Base-by-base conservation (phyloP, 1,140 invertebrate species). In the Eumaeus atala region DNA sequence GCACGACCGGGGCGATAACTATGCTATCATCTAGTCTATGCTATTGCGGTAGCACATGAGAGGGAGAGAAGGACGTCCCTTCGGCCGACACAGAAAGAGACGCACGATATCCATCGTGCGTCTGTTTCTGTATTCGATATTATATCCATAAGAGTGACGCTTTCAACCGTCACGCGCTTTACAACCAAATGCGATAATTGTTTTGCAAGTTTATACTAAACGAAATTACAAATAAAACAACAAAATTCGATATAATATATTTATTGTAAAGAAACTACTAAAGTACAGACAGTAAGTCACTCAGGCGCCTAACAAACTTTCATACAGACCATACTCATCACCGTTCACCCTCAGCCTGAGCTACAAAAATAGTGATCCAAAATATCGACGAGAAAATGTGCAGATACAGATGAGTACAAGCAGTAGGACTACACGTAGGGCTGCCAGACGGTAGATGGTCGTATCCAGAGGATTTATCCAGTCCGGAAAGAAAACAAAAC, bases 231-330 rank as follows among this genome's bases (percentile, higher is more conserved):
- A 53, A 59, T 54, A 54, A 59, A 50, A 53, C 51, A 40, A 53
- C 38, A 40, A 42, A 11, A 33, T 47, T n/a, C 11, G 21, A 64
- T 70, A 67, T 62, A 55, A 58, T 65, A 72, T 67, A 66, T 80
- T 73, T 79, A 79, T 79, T 84, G 72, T 83, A 83, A 75, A 76
- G 59, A 72, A 76, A 76, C 74, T 77, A 74, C 70, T 81, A 82
- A 74, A 61, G 64, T 70, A 66, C 61, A 65, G 40, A 44, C 74
- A 84, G 72, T 67, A 83, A 81, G 77, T 71, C 65, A 65, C 77
- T 67, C 82, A 74, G 71, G 72, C 48, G 54, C 66, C 74, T 66
- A 54, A 54, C 76, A 78, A 63, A 74, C 64, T 51, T 66, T 50
- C 74, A 72, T 56, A 61, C 69, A 61, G 57, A 59, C 68, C 61